A percentile compares a stretch with the other conserved stretches of the same genome.
Evolutionary conservation across 2,888 invertebrate species (phyloP).

Genomic region (Machimus atricapillus): DNA sequence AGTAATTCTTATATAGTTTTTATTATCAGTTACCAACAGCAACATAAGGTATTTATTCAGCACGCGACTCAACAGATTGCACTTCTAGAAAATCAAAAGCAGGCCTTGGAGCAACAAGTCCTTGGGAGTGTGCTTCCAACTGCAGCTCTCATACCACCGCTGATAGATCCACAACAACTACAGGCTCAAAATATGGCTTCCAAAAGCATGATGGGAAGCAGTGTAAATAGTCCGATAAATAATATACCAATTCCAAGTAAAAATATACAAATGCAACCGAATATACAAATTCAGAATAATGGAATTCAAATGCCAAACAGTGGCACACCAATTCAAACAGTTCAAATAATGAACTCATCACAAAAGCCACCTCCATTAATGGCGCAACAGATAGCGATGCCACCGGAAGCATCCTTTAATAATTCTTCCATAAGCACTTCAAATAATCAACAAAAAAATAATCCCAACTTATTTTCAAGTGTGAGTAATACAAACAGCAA

Average conservation of each 20-base stretch:
- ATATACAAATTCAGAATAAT: conserved; percentile 38
- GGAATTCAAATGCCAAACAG: conserved; percentile 26
- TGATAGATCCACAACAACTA: conserved; percentile 52
- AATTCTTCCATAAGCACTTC: not conserved
- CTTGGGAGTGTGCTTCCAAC: conserved; percentile 53
- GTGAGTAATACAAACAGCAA: conserved; percentile 51
- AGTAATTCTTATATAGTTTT: not conserved
- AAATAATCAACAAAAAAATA: conserved; percentile 52
- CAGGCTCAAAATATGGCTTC: conserved; percentile 45
- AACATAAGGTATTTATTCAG: conserved; percentile 93
- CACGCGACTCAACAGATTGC: conserved; percentile 91
- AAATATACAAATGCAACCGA: conserved; percentile 37
- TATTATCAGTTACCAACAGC: conserved; percentile 78
- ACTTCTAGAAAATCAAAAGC: conserved; percentile 81
- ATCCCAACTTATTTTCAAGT: conserved; percentile 46
- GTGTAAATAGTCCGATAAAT: conserved; percentile 43
- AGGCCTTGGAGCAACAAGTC: conserved; percentile 64
- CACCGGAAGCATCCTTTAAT: conserved; percentile 47
- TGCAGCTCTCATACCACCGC: conserved; percentile 52
- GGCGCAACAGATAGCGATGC: conserved; percentile 61
- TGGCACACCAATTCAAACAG: conserved; percentile 32
- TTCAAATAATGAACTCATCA: conserved; percentile 12
- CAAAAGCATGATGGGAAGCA: not conserved
- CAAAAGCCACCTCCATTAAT: conserved; percentile 56
- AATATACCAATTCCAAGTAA: conserved; percentile 41